A percentile compares a stretch with the other conserved stretches of the same genome.
Conservation (phyloP, 2,888 invertebrate species). For the Cylindroiulus punctatus region DNA sequence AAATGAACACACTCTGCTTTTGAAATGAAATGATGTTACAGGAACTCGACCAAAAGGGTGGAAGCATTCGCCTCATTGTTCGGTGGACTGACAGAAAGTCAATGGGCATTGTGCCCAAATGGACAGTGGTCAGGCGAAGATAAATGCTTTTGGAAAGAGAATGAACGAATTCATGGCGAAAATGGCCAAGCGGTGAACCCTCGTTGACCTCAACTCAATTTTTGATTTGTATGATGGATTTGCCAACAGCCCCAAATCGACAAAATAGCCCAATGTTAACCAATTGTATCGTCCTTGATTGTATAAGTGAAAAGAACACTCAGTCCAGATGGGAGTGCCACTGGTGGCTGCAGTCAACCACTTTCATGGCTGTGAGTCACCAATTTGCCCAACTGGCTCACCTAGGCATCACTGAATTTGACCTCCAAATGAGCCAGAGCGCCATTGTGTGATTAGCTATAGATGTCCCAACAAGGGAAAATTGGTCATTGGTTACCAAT, state of each 20-base stretch:
- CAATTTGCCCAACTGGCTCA: no score
- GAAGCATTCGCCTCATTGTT: background rate
- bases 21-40: background rate
- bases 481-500: no score
- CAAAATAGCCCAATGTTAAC: no score
- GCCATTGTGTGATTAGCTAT: no score
- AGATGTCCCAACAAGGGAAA: no score
- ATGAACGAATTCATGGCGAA: background rate
- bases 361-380: no score
- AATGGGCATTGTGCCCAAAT: conserved; percentile 18
- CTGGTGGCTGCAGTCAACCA: no score
- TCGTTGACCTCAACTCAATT: conserved; percentile 18
- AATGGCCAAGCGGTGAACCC: background rate
- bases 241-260: background rate
- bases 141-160: background rate
- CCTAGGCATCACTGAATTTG: no score
- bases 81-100: background rate
- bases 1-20: conserved; percentile 5
- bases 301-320: background rate
- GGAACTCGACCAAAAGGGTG: background rate
- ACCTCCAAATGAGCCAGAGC: no score
- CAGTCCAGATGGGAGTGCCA: no score
- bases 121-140: conserved; percentile 10
- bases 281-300: background rate
- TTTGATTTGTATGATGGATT: background rate